A percentile compares a stretch with the other conserved stretches of the same genome.
Evolutionary conservation across 2,888 invertebrate genomes (phyloP).

Genomic region (Acanthopleura granulata): DNA sequence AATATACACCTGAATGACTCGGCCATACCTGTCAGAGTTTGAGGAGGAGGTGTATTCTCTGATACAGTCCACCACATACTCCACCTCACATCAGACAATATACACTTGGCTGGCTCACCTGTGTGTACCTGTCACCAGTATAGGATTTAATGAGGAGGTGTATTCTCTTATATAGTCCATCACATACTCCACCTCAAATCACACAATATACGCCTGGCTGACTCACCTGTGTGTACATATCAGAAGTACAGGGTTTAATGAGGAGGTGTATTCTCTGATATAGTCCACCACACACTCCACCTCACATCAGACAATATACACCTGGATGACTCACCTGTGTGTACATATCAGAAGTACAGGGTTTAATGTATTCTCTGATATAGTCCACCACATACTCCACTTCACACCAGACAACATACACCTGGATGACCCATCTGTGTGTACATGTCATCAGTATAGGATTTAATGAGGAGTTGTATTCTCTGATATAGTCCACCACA

Average conservation of each 20-base stretch:
- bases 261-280: background rate
- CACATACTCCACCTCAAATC: background rate
- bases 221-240: background rate
- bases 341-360: no score
- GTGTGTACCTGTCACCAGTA: background rate
- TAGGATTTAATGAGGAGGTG: background rate
- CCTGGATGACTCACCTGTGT: background rate
- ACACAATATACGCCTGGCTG: background rate
- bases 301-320: background rate
- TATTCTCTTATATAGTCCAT: background rate
- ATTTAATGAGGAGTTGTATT: no score
- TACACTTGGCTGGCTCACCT: background rate
- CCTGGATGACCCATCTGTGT: no score
- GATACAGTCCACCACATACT: background rate
- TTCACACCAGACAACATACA: no score
- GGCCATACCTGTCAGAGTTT: background rate
- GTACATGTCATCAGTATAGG: no score
- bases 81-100: background rate
- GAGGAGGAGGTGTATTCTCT: background rate
- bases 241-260: background rate
- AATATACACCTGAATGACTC: no score
- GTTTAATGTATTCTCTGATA: no score
- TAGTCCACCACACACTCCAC: background rate
- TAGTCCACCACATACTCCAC: no score
- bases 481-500: no score